Conservation (phyloP, 2,113 vertebrate species). For the Pterocles orientalis region DNA sequence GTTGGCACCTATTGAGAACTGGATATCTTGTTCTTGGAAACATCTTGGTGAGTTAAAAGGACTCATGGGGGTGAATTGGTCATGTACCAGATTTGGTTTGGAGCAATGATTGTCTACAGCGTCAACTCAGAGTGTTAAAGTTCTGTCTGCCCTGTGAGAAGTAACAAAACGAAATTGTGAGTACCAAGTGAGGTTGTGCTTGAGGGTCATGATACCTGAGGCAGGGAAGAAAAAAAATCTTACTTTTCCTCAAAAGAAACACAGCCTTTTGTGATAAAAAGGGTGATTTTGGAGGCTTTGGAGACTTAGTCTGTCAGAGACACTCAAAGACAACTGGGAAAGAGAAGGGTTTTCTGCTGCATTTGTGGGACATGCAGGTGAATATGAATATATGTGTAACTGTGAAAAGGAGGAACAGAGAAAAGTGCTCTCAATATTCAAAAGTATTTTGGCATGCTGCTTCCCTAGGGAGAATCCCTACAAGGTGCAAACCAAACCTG, state of each 20-base stretch:
- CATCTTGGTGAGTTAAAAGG: background rate
- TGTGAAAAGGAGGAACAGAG: background rate
- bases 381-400: accelerated
- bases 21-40: background rate
- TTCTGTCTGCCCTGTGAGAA: background rate
- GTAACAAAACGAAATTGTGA: background rate
- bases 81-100: background rate
- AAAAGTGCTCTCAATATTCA: background rate
- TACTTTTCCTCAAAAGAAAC: background rate
- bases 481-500: background rate
- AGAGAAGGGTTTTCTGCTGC: background rate
- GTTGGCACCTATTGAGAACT: background rate
- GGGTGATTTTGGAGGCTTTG: background rate
- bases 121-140: background rate
- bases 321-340: background rate
- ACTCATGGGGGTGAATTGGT: background rate
- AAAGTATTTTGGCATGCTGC: background rate
- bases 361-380: background rate
- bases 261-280: background rate
- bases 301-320: background rate
- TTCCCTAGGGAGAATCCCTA: background rate
- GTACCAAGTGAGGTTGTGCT: background rate
- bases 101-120: background rate
- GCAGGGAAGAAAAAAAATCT: background rate
- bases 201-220: background rate